Conservation (phyloP, 1,140 invertebrate species). For the Trigoniulus corallinus region DNA sequence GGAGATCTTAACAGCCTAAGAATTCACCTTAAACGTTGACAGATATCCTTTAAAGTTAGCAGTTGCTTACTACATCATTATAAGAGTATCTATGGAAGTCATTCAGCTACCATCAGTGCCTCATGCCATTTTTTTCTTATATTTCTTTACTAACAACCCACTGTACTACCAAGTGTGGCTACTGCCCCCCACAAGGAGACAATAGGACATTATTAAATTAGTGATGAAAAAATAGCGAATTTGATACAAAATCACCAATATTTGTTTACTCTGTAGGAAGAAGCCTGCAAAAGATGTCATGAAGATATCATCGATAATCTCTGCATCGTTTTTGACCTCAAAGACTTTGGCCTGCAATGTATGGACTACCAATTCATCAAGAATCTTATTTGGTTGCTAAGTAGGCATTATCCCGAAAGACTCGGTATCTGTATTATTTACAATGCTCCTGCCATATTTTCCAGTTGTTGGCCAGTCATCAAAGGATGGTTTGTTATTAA, state of each 20-base stretch:
- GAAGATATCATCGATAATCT: constrained; percentile 59
- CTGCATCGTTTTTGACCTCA: constrained; percentile 56
- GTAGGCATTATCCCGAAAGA: constrained; percentile 55
- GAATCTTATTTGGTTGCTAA: constrained; percentile 54
- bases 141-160: no score
- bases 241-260: no score
- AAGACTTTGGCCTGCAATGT: constrained; percentile 47
- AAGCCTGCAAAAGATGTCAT: constrained; percentile 54
- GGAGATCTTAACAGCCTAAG: no score
- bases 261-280: constrained; percentile 42
- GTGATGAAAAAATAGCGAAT: not conserved
- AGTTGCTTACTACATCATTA: no score
- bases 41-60: no score
- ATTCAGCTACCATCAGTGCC: no score
- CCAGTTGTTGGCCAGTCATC: constrained; percentile 52
- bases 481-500: constrained; percentile 39
- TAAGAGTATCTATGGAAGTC: no score
- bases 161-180: no score
- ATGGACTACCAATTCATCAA: constrained; percentile 62
- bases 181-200: no score
- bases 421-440: constrained; percentile 51
- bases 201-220: no score
- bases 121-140: no score
- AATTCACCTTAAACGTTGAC: no score
- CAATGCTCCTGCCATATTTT: constrained; percentile 49